These are phyloP conservation scores for Sapayoa aenigma DNA, from an alignment of 2,113 vertebrate genomes.

Conservation along the genomic window DNA sequence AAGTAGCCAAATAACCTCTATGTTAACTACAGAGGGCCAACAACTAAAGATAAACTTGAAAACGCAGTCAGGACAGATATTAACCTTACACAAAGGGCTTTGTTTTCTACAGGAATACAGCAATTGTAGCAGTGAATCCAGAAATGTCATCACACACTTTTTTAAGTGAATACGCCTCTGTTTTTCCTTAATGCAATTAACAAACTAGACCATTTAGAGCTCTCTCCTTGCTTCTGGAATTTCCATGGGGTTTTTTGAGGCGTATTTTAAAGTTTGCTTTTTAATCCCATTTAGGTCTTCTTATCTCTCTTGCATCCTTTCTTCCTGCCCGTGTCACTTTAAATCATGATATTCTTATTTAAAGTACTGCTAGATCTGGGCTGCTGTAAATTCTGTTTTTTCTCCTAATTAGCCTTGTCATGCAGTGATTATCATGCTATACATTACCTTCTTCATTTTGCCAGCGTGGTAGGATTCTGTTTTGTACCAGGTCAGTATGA, in stretches of 20 bases:
- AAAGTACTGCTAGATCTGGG: conserved; percentile 35
- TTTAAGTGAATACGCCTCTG: neutral
- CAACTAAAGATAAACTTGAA: conserved; percentile 63
- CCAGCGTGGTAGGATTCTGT: neutral
- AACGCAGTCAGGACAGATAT: conserved; percentile 22
- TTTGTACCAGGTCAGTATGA: conserved; percentile 40
- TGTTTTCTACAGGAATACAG: conserved; percentile 65
- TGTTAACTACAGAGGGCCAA: conserved; percentile 51
- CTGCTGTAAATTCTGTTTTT: neutral
- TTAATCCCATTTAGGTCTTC: neutral
- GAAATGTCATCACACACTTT: neutral
- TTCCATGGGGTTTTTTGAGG: neutral
- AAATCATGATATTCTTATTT: neutral
- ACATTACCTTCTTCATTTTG: neutral
- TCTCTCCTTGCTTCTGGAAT: neutral
- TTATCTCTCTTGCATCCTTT: neutral
- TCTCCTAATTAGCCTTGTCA: neutral
- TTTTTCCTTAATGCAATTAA: neutral
- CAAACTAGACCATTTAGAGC: neutral
- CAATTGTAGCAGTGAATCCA: conserved; percentile 33
- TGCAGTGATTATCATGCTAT: neutral
- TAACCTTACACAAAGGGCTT: conserved; percentile 70
- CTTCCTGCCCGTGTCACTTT: neutral
- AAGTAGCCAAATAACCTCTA: conserved; percentile 71
- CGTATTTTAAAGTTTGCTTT: neutral